Conservation (phyloP, 2,797 vertebrate genomes). For the Anabacerthia variegaticeps region DNA sequence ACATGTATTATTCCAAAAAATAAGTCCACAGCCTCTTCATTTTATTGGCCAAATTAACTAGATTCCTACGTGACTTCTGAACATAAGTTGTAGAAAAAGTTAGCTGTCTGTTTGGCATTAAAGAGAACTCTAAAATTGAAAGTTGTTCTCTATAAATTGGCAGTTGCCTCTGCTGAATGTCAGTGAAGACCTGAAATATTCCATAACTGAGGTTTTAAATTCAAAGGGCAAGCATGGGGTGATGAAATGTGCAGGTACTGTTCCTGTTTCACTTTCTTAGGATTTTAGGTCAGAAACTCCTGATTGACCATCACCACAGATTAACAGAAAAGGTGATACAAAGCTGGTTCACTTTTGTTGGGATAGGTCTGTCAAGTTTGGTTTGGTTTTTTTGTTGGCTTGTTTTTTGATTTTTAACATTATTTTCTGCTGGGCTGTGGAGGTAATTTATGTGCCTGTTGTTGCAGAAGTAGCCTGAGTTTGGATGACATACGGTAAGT, state of each 20-base stretch:
- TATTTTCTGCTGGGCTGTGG: slow-evolving; percentile 51
- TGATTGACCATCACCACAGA: not conserved
- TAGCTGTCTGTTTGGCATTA: not conserved
- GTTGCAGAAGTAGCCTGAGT: slow-evolving; percentile 94
- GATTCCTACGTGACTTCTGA: not conserved
- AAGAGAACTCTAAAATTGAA: not conserved
- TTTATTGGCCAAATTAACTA: not conserved
- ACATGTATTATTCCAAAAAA: not conserved
- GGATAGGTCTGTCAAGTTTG: not conserved
- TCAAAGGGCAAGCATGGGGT: not conserved
- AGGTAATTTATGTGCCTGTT: slow-evolving; percentile 89
- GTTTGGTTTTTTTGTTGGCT: not conserved
- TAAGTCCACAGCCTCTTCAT: not conserved
- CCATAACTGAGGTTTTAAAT: not conserved
- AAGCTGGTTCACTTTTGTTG: slow-evolving; percentile 17
- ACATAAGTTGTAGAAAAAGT: not conserved
- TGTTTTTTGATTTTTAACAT: not conserved
- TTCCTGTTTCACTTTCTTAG: not conserved
- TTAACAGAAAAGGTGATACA: no score
- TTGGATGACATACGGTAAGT: slow-evolving; percentile 93
- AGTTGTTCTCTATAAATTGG: not conserved
- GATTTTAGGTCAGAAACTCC: not conserved
- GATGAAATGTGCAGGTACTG: not conserved
- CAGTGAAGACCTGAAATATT: not conserved
- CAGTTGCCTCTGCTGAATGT: not conserved